Evolutionary conservation across 2,113 vertebrate genomes (phyloP).

Genomic region (Cavia porcellus): DNA sequence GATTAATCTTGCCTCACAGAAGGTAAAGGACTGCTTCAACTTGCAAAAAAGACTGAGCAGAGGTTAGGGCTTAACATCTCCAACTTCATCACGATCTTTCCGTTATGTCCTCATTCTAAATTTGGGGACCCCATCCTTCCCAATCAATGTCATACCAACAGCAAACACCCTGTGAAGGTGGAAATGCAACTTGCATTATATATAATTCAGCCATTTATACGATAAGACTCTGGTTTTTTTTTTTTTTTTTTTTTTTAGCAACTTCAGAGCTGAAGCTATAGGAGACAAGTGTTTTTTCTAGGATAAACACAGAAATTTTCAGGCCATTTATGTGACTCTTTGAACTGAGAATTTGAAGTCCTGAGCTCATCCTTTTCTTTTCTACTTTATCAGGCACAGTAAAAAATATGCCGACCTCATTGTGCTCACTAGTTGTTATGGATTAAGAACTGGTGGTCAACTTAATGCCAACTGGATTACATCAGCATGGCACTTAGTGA

Average conservation of each 20-base stretch:
- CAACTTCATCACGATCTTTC: neutral
- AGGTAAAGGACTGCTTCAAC: neutral
- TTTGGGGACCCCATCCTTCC: neutral
- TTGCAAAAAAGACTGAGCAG: neutral
- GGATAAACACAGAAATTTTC: neutral
- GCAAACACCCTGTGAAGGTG: neutral
- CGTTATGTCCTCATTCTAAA: neutral
- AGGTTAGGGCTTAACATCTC: neutral
- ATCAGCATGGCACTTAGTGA: no score
- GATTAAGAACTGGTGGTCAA: no score
- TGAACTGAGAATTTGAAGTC: neutral
- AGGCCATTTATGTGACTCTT: neutral
- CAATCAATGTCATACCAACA: conserved; percentile 32
- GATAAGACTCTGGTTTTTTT: neutral
- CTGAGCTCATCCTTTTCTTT: neutral
- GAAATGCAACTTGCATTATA: neutral
- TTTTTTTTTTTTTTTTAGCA: neutral
- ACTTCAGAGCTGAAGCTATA: neutral
- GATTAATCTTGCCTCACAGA: neutral
- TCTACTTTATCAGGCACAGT: neutral
- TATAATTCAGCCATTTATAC: neutral
- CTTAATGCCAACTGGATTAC: no score
- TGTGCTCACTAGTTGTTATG: neutral
- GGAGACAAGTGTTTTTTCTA: neutral
- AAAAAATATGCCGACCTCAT: neutral